These are phyloP conservation scores for Cosmia trapezina DNA, from an alignment of 2,888 invertebrate genomes.

Conservation along the genomic window DNA sequence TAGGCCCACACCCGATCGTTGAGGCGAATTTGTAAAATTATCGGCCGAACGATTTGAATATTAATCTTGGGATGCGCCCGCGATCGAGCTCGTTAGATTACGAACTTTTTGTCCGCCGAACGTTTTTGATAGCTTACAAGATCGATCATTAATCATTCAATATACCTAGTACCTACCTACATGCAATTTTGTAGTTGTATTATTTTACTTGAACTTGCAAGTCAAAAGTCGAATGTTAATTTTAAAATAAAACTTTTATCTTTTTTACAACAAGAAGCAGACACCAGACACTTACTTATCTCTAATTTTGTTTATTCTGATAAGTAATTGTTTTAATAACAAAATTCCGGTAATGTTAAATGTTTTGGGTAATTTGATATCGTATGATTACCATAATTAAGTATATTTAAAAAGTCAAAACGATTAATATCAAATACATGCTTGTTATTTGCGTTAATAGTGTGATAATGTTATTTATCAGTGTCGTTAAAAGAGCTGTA, in stretches of 20 bases:
- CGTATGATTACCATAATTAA: conserved; percentile 34
- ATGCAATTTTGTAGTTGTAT: conserved; percentile 23
- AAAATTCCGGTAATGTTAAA: conserved; percentile 44
- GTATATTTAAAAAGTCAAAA: conserved; percentile 38
- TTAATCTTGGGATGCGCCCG: conserved; percentile 80
- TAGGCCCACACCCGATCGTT: conserved; percentile 85
- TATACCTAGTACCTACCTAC: conserved; percentile 24
- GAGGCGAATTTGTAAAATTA: conserved; percentile 88
- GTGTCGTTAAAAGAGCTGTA: background rate
- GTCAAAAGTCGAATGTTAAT: background rate
- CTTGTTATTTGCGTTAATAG: conserved; percentile 42
- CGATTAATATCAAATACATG: conserved; percentile 42
- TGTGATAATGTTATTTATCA: conserved; percentile 19
- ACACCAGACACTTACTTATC: conserved; percentile 9
- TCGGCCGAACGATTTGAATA: conserved; percentile 85
- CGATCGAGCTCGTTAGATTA: conserved; percentile 72
- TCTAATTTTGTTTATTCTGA: conserved; percentile 23
- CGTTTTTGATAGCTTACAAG: conserved; percentile 50
- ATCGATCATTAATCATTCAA: conserved; percentile 60
- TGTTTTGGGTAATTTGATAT: conserved; percentile 37
- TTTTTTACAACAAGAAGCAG: conserved; percentile 18
- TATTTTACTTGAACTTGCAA: background rate
- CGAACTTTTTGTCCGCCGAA: conserved; percentile 64
- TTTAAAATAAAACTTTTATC: conserved; percentile 10
- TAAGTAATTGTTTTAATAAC: conserved; percentile 52